Percentiles rank a stretch among this genome's conserved stretches.
phyloP scores from a whole-genome alignment of 1,140 invertebrate species.

The Colletes latitarsis region DNA sequence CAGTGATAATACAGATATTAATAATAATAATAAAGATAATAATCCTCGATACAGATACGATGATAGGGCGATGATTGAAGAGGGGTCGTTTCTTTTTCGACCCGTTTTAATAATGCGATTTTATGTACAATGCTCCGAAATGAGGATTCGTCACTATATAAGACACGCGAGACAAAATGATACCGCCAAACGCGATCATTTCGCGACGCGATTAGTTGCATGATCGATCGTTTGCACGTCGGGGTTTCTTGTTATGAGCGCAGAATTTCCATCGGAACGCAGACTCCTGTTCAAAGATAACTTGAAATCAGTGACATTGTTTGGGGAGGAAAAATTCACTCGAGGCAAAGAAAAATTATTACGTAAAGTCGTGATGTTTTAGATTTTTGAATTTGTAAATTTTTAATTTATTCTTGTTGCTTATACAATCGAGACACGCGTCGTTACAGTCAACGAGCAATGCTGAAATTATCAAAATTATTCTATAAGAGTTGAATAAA shows the following conservation, averaged over 20 bases:
- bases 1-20: constrained; percentile 49
- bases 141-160: background rate
- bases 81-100: background rate
- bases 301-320: too few species aligned
- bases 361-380: too few species aligned
- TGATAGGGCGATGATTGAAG: constrained; percentile 13
- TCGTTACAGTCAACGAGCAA: too few species aligned
- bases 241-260: background rate
- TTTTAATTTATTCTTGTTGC: too few species aligned
- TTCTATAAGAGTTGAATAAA: too few species aligned
- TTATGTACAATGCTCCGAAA: constrained; percentile 29
- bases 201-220: background rate
- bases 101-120: constrained; percentile 27
- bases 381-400: too few species aligned
- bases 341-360: too few species aligned
- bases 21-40: constrained; percentile 22
- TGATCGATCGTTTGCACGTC: constrained; percentile 1
- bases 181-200: background rate
- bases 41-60: constrained; percentile 34
- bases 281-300: background rate
- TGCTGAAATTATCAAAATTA: too few species aligned
- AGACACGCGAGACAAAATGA: background rate
- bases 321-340: too few species aligned
- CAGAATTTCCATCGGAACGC: background rate
- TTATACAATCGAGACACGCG: too few species aligned